Evolutionary conservation across 2,797 vertebrate genomes (phyloP), one percentile per base, ranked within the genome.

Genomic region (Gambelia wislizenii): DNA sequence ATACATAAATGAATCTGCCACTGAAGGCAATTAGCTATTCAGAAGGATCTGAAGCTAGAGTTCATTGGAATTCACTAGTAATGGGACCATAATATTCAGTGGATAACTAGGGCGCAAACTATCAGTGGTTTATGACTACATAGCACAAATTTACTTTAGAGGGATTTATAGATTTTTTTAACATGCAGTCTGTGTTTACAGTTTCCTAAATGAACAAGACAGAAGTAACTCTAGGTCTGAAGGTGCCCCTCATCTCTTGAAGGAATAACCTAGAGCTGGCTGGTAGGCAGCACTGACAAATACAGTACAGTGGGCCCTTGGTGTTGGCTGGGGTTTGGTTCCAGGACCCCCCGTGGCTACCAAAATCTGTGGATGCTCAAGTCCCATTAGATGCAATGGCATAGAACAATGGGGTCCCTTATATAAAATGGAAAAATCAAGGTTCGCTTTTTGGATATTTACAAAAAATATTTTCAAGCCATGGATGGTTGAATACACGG

Each of bases 71-170:
- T 72, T 30, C 39, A 81, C 42, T 30, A 39, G n/a, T 22, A 64
- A 83, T 42, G 33, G 76, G 56, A 39, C n/a, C 70, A 83, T n/a
- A 87, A 76, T 88, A 49, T 72, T 42, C 44, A 76, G n/a, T 88
- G 14, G n/a, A 14, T 54, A 83, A 83, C 64, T 76, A 88, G 44
- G 33, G 20, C 39, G 16, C n/a, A 87, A 59, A 44, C 6, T 36
- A 39, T 49, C 22, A 27, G 42, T 76, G n/a, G 22, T 59, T 80
- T 61, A 52, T 72, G 49, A 74, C 61, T 72, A 12, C 49, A 87
- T 44, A 25, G n/a, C 33, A 59, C 52, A 82, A n/a, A 82, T 87
- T 87, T 59, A 44, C 16, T 83, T 76, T 44, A 52, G 80, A 49
- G 56, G 56, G 72, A 67, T 64, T 88, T 64, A 70, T 49, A 30